Evolutionary conservation across 1,140 invertebrate genomes (phyloP), one percentile per base, ranked within the genome.

Genomic region (Panulirus ornatus): DNA sequence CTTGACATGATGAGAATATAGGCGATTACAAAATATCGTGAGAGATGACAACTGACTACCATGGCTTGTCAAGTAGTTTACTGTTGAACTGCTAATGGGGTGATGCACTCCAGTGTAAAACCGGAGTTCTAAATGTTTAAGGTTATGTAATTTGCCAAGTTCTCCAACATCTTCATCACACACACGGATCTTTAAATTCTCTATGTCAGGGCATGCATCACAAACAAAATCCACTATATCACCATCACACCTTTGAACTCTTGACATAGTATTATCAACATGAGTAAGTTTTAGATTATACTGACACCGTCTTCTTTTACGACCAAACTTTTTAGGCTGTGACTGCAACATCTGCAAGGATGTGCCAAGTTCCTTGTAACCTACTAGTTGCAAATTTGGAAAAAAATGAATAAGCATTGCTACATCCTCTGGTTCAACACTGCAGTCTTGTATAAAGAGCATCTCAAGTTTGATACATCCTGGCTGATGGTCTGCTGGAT

Each of bases 51-150:
- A 54, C 19, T 40, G 51, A 42, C 19, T 27, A n/a, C 88, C 88
- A 47, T 73, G n/a, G 22, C n/a, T 66, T n/a, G 16, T 81, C 19
- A 90, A 22, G 30, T 84, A 85, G 1, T 51, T 58, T 44, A 38
- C 44, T 42, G 88, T 79, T 0, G 73, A 44, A 34, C n/a, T 47
- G 19, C 73, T 42, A 1, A 90, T 84, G 34, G 88, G 88, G 14
- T 90, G 88, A 47, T 90, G 88, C 19, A 90, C 58, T 16, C 88
- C 88, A 3, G 73, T 90, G 47, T 70, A 90, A 51, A 84, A 90
- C 14, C 88, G 27, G 11, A 90, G 58, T 27, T 90, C 88, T 1
- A 90, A 54, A 54, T 90, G 88, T 34, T 66, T 78, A 8, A 90
- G 54, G 6, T 85, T 84, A 0, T n/a, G 6, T 30, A 90, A 51